A percentile compares a stretch with the other conserved stretches of the same genome.
Conservation (phyloP, 2,888 invertebrate genomes). For the Ditylenchus weischeri region DNA sequence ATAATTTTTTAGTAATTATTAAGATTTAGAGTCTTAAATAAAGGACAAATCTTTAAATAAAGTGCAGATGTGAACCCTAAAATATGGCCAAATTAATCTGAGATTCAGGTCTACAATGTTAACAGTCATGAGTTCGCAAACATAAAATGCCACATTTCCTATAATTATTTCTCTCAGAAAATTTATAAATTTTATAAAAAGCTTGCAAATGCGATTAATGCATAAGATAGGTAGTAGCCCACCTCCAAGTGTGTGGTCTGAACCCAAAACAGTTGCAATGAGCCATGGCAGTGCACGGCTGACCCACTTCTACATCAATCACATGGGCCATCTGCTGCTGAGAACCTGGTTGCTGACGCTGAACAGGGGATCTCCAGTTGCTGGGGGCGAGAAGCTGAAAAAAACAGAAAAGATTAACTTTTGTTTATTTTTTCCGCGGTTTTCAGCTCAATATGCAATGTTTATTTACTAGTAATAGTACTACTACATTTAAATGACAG, state of each 20-base stretch:
- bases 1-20: too few relatives aligned
- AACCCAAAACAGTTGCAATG: constrained; percentile 39
- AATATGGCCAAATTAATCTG: too few relatives aligned
- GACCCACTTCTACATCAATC: constrained; percentile 40
- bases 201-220: too few relatives aligned
- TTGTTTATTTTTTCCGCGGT: neutral
- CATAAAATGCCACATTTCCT: too few relatives aligned
- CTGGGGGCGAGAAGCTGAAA: constrained; percentile 8
- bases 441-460: neutral
- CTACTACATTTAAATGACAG: neutral
- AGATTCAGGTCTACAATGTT: too few relatives aligned
- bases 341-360: neutral
- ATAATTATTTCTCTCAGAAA: too few relatives aligned
- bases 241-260: constrained; percentile 44
- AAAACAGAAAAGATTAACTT: constrained; percentile 8
- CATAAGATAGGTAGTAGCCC: neutral
- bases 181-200: too few relatives aligned
- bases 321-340: constrained; percentile 32
- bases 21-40: too few relatives aligned
- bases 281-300: constrained; percentile 34
- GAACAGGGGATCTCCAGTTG: neutral
- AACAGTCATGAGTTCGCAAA: too few relatives aligned
- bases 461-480: neutral
- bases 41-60: too few relatives aligned
- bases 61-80: too few relatives aligned